Conservation (phyloP, 2,113 vertebrate species). For the Actenoides lindsayi region DNA sequence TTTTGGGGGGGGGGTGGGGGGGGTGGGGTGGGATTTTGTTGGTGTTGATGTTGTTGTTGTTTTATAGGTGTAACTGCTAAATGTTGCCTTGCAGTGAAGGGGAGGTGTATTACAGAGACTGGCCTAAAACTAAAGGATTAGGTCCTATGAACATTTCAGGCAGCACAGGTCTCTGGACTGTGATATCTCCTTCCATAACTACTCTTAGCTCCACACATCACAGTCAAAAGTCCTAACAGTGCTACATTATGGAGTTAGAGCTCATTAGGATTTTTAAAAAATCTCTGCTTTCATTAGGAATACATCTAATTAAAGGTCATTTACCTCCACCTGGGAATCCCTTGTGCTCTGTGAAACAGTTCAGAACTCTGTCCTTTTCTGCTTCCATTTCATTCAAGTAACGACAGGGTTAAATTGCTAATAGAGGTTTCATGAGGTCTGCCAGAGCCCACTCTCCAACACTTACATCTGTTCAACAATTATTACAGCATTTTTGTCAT, state of each 20-base stretch:
- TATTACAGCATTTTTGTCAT: constrained; percentile 98
- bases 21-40: neutral
- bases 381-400: constrained; percentile 48
- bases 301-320: constrained; percentile 9
- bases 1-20: too few relatives aligned
- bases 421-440: constrained; percentile 94
- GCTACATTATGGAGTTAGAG: neutral
- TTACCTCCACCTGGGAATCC: neutral
- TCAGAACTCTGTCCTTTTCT: neutral
- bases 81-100: neutral
- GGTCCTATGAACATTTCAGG: neutral
- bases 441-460: constrained; percentile 89
- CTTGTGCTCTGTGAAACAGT: neutral
- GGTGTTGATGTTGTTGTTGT: neutral
- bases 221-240: neutral
- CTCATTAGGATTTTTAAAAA: neutral
- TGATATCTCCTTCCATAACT: neutral
- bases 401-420: constrained; percentile 91
- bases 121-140: neutral
- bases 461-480: constrained; percentile 99
- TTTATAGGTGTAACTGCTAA: neutral
- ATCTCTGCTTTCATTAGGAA: neutral
- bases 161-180: neutral
- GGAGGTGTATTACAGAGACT: neutral
- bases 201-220: neutral